Conservation (phyloP, 2,888 invertebrate species). For the Euproctis similis region DNA sequence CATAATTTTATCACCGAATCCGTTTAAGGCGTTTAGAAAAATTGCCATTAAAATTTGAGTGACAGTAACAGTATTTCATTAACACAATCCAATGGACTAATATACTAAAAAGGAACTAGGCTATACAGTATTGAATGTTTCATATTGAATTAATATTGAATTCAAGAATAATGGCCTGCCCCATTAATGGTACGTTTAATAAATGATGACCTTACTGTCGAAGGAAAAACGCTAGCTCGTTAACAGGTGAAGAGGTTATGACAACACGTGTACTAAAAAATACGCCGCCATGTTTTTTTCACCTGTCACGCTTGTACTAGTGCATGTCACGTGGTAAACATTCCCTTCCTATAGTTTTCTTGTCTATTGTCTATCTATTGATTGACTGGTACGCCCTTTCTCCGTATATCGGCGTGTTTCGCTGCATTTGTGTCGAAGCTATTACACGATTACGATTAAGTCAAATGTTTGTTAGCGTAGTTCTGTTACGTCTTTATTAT, state of each 20-base stretch:
- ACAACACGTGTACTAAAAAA: constrained; percentile 30
- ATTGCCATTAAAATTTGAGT: no score
- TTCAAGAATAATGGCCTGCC: constrained; percentile 1
- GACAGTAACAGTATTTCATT: no score
- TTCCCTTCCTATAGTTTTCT: constrained; percentile 32
- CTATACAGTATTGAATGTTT: no score
- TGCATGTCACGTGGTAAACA: constrained; percentile 29
- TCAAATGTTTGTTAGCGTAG: no score
- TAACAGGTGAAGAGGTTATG: constrained; percentile 36
- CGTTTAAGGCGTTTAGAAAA: no score
- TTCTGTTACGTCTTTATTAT: no score
- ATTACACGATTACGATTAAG: no score
- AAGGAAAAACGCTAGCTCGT: constrained; percentile 20
- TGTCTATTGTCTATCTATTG: constrained; percentile 45
- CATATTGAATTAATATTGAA: constrained; percentile 11
- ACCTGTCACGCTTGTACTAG: constrained; percentile 18
- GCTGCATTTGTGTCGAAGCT: constrained; percentile 46
- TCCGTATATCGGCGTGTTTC: constrained; percentile 21
- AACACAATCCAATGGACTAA: no score
- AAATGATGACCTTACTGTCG: constrained; percentile 17
- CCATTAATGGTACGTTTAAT: constrained; percentile 16
- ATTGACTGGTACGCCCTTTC: constrained; percentile 42
- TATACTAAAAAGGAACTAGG: no score
- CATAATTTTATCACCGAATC: no score
- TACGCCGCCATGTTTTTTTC: constrained; percentile 25